Evolutionary conservation across 2,113 vertebrate genomes (phyloP).

Genomic region (Tetraodon nigroviridis): DNA sequence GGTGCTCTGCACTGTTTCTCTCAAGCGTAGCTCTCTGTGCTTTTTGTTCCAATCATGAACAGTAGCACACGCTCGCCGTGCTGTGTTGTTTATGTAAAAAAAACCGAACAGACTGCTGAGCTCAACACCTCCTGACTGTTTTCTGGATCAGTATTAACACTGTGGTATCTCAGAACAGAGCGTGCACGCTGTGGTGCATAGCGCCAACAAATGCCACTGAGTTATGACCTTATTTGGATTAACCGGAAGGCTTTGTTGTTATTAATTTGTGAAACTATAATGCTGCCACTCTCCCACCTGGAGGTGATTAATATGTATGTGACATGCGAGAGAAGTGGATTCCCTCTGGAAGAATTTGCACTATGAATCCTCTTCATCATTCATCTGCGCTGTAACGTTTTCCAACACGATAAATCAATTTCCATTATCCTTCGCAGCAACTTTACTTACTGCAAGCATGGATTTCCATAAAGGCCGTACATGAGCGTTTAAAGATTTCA

Average conservation of each 20-base stretch:
- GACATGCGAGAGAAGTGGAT: conserved; percentile 47
- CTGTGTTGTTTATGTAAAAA: conserved; percentile 60
- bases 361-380: conserved; percentile 49
- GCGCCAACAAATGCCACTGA: conserved; percentile 54
- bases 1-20: conserved; percentile 4
- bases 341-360: conserved; percentile 38
- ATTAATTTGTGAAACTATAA: conserved; percentile 66
- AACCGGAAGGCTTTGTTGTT: conserved; percentile 65
- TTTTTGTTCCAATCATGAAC: conserved; percentile 38
- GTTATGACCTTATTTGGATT: conserved; percentile 63
- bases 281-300: conserved; percentile 51
- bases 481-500: neutral
- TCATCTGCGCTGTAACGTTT: conserved; percentile 49
- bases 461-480: neutral
- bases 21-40: conserved; percentile 12
- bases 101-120: conserved; percentile 59
- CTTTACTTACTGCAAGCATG: conserved; percentile 10
- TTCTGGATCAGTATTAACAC: conserved; percentile 60
- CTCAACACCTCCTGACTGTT: conserved; percentile 59
- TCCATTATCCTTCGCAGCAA: conserved; percentile 29
- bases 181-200: neutral
- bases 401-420: conserved; percentile 48
- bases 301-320: conserved; percentile 61
- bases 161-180: conserved; percentile 17
- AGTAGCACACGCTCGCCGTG: conserved; percentile 38